Conservation (phyloP, 2,888 invertebrate genomes). For the Ectropis crepuscularia region DNA sequence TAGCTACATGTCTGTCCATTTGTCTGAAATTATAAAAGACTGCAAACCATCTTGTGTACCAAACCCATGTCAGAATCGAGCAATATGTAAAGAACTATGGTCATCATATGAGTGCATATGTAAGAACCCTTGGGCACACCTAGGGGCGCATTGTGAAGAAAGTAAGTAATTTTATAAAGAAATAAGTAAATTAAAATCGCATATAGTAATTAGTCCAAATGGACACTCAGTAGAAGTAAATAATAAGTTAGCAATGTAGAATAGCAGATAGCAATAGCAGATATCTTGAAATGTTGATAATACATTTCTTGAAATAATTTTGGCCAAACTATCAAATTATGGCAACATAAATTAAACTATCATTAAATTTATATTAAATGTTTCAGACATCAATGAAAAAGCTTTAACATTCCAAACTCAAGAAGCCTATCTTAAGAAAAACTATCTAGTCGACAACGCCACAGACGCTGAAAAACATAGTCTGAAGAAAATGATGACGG, state of each 20-base stretch:
- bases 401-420: slow-evolving; percentile 94
- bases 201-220: neutral
- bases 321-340: too few relatives aligned
- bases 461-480: slow-evolving; percentile 86
- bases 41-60: slow-evolving; percentile 97
- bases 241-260: too few relatives aligned
- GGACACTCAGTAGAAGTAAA: too few relatives aligned
- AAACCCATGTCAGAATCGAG: slow-evolving; percentile 96
- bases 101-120: slow-evolving; percentile 96
- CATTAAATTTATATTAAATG: neutral
- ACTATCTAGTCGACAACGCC: slow-evolving; percentile 88
- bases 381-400: slow-evolving; percentile 94
- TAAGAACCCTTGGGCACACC: slow-evolving; percentile 96
- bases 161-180: slow-evolving; percentile 85
- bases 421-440: slow-evolving; percentile 91
- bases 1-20: slow-evolving; percentile 95
- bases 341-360: too few relatives aligned
- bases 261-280: too few relatives aligned
- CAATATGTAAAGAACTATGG: slow-evolving; percentile 96
- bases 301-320: too few relatives aligned
- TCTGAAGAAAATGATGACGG: slow-evolving; percentile 90
- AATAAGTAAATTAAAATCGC: neutral
- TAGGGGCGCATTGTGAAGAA: slow-evolving; percentile 94
- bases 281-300: too few relatives aligned
- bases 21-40: slow-evolving; percentile 96